phyloP scores from a whole-genome alignment of 1,140 invertebrate genomes.

The Brachionus manjavacas region DNA sequence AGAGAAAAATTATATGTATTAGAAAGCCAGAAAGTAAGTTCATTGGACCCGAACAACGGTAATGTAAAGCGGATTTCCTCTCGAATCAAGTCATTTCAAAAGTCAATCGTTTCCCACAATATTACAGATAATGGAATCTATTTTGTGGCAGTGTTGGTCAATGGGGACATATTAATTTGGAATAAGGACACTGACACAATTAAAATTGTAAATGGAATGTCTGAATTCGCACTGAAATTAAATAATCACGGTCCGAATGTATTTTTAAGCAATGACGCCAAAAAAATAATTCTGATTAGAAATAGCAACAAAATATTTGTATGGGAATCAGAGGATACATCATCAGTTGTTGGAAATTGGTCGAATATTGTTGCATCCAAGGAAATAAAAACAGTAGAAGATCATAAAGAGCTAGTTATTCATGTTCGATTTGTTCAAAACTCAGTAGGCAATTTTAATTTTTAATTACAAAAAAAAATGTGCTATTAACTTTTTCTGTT shows the following conservation, averaged over 20 bases:
- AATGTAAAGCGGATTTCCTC: slow-evolving; percentile 51
- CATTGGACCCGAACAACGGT: slow-evolving; percentile 54
- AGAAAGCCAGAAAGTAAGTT: slow-evolving; percentile 46
- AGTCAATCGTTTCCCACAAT: slow-evolving; percentile 46
- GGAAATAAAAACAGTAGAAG: slow-evolving; percentile 45
- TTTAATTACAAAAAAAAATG: neutral
- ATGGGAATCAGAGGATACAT: slow-evolving; percentile 49
- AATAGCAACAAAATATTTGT: slow-evolving; percentile 47
- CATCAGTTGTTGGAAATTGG: slow-evolving; percentile 49
- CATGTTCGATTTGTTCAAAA: slow-evolving; percentile 48
- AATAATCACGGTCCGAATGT: slow-evolving; percentile 38
- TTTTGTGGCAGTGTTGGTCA: slow-evolving; percentile 49
- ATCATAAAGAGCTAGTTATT: slow-evolving; percentile 47
- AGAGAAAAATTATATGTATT: slow-evolving; percentile 39
- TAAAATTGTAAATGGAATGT: slow-evolving; percentile 50
- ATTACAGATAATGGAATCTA: slow-evolving; percentile 50
- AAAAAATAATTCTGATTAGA: slow-evolving; percentile 48
- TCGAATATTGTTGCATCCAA: slow-evolving; percentile 46
- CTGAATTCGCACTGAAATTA: slow-evolving; percentile 43
- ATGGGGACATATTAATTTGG: slow-evolving; percentile 54
- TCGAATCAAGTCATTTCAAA: slow-evolving; percentile 49
- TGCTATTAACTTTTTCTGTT: neutral
- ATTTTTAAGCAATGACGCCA: slow-evolving; percentile 49
- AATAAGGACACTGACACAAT: slow-evolving; percentile 53
- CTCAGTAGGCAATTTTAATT: slow-evolving; percentile 37